Evolutionary conservation across 2,888 invertebrate species (phyloP), one percentile per base, ranked within the genome.

Genomic region (Pegoplata infirma): DNA sequence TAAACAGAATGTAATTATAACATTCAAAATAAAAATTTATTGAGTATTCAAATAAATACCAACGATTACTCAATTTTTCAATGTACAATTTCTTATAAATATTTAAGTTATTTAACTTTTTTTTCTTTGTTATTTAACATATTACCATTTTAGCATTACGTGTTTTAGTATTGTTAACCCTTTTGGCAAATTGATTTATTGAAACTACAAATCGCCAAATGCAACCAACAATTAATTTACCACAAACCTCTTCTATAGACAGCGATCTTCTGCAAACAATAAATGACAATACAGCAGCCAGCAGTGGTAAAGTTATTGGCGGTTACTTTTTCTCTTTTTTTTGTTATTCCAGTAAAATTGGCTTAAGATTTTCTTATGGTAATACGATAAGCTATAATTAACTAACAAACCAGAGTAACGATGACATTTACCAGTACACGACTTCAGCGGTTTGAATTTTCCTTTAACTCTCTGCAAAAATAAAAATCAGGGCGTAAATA

Each of bases 361-460:
- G 53, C 51, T 58, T 46, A 28, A 76, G 73, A 69, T 68, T 69
- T 61, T 56, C 40, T 84, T 87, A 87, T 87, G 87, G 87, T 85
- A 87, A 87, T 87, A 82, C 85, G 87, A 87, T 87, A 87, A 87
- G 84, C 85, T 87, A 87, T 87, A 87, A 87, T 87, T 87, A 87
- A 87, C 84, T 81, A 76, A 64, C 76, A 72, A 75, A 68, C 71
- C 40, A 79, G 79, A 79, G 75, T 73, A 80, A 64, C 53, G 49
- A 64, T 76, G 76, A 73, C 76, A 80, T 73, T 72, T 80, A 56
- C 49, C 36, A 63, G 63, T 36, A 49, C 49, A 49, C 63, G 49
- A 47, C n/a, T 16, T 63, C 14, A 19, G 51, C 25, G 46, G 17
- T 23, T 53, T 47, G 4, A 10, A 25, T 28, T 55, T 71, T 59